phyloP scores from a whole-genome alignment of 2,888 invertebrate genomes.

The Criorhina ranunculi region DNA sequence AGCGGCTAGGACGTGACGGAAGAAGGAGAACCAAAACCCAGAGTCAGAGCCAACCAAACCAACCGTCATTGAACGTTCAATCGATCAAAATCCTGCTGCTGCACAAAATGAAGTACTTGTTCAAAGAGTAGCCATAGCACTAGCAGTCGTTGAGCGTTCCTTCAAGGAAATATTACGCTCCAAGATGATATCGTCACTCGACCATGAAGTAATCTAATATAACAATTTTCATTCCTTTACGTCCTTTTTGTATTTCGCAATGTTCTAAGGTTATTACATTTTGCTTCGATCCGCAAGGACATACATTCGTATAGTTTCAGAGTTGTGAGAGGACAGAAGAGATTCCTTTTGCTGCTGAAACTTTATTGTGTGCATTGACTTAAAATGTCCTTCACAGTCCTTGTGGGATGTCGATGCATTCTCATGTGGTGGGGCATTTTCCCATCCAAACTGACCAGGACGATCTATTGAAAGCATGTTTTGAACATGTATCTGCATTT shows the following conservation, averaged over 20 bases:
- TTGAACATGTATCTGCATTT: constrained; percentile 68
- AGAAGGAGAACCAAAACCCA: background rate
- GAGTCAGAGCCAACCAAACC: constrained; percentile 41
- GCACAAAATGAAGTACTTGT: constrained; percentile 75
- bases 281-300: constrained; percentile 42
- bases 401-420: constrained; percentile 66
- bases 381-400: constrained; percentile 68
- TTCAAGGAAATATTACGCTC: constrained; percentile 72
- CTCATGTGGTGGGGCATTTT: constrained; percentile 19
- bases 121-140: constrained; percentile 65
- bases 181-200: constrained; percentile 76
- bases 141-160: constrained; percentile 56
- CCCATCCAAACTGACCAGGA: constrained; percentile 47
- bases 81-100: constrained; percentile 73
- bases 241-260: constrained; percentile 73
- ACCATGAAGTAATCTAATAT: constrained; percentile 76
- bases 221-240: constrained; percentile 75
- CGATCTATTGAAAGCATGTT: constrained; percentile 43
- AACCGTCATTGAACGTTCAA: constrained; percentile 74
- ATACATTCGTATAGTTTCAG: background rate
- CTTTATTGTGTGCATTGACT: constrained; percentile 74
- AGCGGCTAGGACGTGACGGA: background rate
- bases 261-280: constrained; percentile 76
- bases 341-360: constrained; percentile 61
- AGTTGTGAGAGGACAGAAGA: constrained; percentile 34